Percentiles rank a stretch among this genome's conserved stretches.
Conservation (phyloP, 1,140 invertebrate genomes). For the Melanaphis sacchari region DNA sequence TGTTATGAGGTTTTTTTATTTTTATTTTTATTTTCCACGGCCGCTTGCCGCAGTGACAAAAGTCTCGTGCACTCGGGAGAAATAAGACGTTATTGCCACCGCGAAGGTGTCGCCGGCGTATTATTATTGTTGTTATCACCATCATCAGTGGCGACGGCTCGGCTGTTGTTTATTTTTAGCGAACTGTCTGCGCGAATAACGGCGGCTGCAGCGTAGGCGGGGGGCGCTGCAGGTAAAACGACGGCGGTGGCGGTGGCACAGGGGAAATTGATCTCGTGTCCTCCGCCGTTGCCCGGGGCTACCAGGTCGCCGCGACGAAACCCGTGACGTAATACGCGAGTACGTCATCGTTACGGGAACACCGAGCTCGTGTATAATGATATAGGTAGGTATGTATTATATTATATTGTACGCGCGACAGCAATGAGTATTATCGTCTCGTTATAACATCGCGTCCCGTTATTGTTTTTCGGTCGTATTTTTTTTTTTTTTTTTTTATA, state of each 20-base stretch:
- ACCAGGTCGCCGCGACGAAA: conserved; percentile 21
- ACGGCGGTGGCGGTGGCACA: background rate
- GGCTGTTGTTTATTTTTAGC: background rate
- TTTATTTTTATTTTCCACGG: background rate
- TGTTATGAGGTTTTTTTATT: background rate
- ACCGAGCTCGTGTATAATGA: background rate
- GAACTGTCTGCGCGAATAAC: background rate
- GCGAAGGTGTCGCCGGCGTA: background rate
- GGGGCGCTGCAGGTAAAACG: conserved; percentile 9
- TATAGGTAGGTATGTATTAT: background rate
- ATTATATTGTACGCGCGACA: background rate
- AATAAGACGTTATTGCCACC: background rate
- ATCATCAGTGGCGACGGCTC: conserved; percentile 2
- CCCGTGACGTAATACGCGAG: conserved; percentile 31
- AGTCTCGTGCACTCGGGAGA: background rate
- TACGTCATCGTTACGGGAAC: conserved; percentile 31
- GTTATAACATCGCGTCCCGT: background rate
- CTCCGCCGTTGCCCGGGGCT: conserved; percentile 41
- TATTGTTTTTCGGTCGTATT: background rate
- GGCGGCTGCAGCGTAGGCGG: background rate
- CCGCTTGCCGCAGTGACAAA: background rate
- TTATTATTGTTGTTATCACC: background rate
- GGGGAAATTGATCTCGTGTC: conserved; percentile 47
- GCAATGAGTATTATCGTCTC: background rate
- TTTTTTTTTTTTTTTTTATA: too few relatives aligned